Base-by-base conservation (phyloP, 2,888 invertebrate genomes). In the Oeneis ivallda region DNA sequence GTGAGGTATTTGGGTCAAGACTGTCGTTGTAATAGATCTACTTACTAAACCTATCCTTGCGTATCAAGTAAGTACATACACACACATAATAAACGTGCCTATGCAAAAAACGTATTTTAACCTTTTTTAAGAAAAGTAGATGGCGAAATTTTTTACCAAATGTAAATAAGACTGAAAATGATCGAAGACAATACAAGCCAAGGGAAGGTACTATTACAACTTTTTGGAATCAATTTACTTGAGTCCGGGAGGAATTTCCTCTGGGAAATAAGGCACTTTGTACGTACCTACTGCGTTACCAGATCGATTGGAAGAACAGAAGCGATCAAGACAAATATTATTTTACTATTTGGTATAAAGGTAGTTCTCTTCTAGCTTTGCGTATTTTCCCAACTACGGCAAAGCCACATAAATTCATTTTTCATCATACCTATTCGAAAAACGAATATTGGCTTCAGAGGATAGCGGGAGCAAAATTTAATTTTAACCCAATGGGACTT, bases 221-320 rank as follows among this genome's bases (percentile, higher is more conserved):
- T 68, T 72, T 70, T 70, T 65, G 56, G 70, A 71, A 71, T 72
- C 73, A 73, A 71, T 74, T 73, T 73, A 64, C 67, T 60, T 67
- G 61, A 65, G 65, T 62, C 65, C 60, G 68, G 58, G 62, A 63
- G 50, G 64, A 66, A 74, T 74, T 78, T 80, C 84, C 82, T 76
- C 61, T 56, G 83, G 85, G 84, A 86, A 86, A 85, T 84, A 84
- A 81, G 76, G 73, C 74, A 79, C 78, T 80, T 80, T 75, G 76
- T 62, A 59, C 15, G 76, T 54, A 62, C 26, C 43, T 54, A 79
- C 79, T 79, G 41, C 39, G 56, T 41, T 81, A 80, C 76, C 76
- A 75, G 81, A 85, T 84, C 79, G 80, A 81, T 67, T 54, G 60
- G 34, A 54, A 62, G 58, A 69, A 64, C 61, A 59, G 49, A 17